These are phyloP conservation scores for Chaetura pelagica DNA, from an alignment of 2,113 vertebrate genomes.

Conservation along the genomic window DNA sequence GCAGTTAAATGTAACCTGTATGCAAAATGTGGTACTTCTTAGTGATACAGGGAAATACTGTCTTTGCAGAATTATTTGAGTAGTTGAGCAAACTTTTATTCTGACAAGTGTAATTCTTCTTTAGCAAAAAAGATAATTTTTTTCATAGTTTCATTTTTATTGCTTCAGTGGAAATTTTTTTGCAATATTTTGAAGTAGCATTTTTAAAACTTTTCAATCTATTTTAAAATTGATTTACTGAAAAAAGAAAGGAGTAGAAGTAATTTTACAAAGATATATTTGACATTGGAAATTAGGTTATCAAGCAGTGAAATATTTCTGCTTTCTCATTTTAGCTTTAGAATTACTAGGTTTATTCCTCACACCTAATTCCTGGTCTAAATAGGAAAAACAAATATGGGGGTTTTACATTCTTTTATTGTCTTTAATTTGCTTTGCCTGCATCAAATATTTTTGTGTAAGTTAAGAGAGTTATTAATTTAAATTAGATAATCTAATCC, in stretches of 20 bases:
- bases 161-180: not conserved
- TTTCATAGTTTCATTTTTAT: not conserved
- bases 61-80: not conserved
- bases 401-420: not conserved
- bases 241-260: not conserved
- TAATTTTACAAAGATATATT: not conserved
- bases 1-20: not conserved
- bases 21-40: not conserved
- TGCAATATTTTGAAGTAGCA: not conserved
- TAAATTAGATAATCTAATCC: not conserved
- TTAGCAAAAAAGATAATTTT: not conserved
- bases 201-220: not conserved
- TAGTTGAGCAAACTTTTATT: not conserved
- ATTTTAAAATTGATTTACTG: not conserved
- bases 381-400: not conserved
- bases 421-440: not conserved
- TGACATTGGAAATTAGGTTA: not conserved
- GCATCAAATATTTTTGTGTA: not conserved
- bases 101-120: not conserved
- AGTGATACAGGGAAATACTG: not conserved
- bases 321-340: not conserved
- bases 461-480: not conserved
- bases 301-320: not conserved
- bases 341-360: not conserved
- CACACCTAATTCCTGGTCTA: not conserved